phyloP scores from a whole-genome alignment of 2,888 invertebrate genomes.

The Neoaliturus tenellus region DNA sequence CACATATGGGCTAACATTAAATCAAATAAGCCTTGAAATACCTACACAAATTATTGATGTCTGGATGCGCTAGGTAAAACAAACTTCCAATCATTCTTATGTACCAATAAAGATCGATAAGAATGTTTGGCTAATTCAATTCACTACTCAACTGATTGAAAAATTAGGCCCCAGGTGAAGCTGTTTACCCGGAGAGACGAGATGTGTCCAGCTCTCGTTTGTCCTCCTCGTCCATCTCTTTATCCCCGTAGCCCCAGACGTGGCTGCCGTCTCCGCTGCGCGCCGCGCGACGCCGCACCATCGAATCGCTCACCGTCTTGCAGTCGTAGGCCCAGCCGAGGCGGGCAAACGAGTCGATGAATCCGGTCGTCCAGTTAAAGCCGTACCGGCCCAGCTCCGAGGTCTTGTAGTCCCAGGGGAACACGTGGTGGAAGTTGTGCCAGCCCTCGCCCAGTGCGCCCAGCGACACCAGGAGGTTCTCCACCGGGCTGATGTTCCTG shows the following conservation, averaged over 20 bases:
- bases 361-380: conserved; percentile 77
- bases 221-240: conserved; percentile 76
- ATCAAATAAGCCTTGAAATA: no score
- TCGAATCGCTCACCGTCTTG: conserved; percentile 75
- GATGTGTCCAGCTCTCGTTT: conserved; percentile 73
- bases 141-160: no score
- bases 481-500: conserved; percentile 72
- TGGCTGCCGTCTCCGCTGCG: conserved; percentile 75
- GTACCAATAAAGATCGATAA: no score
- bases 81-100: no score
- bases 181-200: no score
- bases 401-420: conserved; percentile 75
- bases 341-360: conserved; percentile 78
- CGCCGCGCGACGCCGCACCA: conserved; percentile 81
- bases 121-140: no score
- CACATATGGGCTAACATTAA: no score
- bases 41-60: no score
- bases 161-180: no score
- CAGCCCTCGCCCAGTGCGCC: conserved; percentile 73
- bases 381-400: conserved; percentile 73
- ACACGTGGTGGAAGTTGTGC: conserved; percentile 77
- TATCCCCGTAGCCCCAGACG: conserved; percentile 76
- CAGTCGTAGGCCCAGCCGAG: conserved; percentile 81
- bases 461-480: conserved; percentile 72
- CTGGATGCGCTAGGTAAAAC: no score